phyloP scores from a whole-genome alignment of 2,888 invertebrate genomes.

The Caenorhabditis sp. region DNA sequence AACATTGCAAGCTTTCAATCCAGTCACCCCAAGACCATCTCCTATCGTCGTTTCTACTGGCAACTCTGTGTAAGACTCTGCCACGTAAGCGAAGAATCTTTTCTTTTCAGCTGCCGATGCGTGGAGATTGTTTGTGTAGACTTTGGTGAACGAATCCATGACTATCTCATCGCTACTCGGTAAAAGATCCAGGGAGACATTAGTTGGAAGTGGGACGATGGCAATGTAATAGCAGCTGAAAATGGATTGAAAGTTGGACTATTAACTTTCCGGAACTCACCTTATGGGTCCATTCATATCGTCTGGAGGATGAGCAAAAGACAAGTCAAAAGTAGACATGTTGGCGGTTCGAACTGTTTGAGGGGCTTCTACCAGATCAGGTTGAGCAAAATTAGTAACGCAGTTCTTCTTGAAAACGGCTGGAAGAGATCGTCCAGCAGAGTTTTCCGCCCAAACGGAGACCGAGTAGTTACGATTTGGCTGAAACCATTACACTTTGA shows the following conservation, averaged over 20 bases:
- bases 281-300: conserved; percentile 82
- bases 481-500: conserved; percentile 62
- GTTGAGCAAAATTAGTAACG: conserved; percentile 80
- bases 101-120: conserved; percentile 68
- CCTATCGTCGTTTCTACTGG: conserved; percentile 81
- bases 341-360: conserved; percentile 70
- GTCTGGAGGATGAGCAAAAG: conserved; percentile 75
- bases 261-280: conserved; percentile 28
- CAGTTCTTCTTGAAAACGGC: conserved; percentile 76
- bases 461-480: conserved; percentile 83
- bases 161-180: conserved; percentile 77
- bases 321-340: conserved; percentile 77
- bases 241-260: neutral
- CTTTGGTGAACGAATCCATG: conserved; percentile 77
- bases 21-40: conserved; percentile 72
- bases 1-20: conserved; percentile 77
- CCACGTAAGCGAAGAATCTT: conserved; percentile 82
- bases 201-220: conserved; percentile 80
- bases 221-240: conserved; percentile 82
- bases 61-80: conserved; percentile 80
- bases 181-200: conserved; percentile 77
- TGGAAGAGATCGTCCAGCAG: conserved; percentile 76
- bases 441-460: conserved; percentile 82
- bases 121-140: conserved; percentile 79
- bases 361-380: conserved; percentile 79